phyloP scores from a whole-genome alignment of 2,113 vertebrate genomes.

The Onychorhynchus coronatus region DNA sequence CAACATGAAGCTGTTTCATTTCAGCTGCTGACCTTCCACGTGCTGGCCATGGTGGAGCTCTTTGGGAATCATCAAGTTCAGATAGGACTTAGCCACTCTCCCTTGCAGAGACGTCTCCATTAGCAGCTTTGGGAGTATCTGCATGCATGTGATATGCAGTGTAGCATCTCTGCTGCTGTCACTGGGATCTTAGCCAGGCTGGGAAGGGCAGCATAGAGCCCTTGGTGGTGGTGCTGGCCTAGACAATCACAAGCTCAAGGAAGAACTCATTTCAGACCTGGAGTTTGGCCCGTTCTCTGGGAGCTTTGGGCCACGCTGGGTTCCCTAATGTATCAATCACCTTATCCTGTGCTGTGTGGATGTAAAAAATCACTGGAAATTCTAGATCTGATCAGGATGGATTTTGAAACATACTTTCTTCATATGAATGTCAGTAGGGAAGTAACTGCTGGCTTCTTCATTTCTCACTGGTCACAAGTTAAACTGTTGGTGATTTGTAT shows the following conservation, averaged over 20 bases:
- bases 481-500: neutral
- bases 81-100: neutral
- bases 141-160: rapidly evolving
- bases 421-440: neutral
- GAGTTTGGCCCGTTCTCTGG: neutral
- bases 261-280: neutral
- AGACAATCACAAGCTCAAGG: neutral
- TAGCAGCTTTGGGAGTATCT: neutral
- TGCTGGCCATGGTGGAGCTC: neutral
- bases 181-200: neutral
- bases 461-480: neutral
- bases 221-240: neutral
- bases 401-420: neutral
- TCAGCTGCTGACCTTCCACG: neutral
- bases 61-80: neutral
- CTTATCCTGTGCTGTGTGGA: neutral
- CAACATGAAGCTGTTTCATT: neutral
- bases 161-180: neutral
- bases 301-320: neutral
- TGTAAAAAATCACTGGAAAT: neutral
- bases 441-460: neutral
- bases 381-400: neutral
- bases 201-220: neutral
- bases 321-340: neutral
- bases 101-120: neutral